A percentile compares a stretch with the other conserved stretches of the same genome.
Evolutionary conservation across 2,888 invertebrate species (phyloP).

Genomic region (Frankliniella intonsa): DNA sequence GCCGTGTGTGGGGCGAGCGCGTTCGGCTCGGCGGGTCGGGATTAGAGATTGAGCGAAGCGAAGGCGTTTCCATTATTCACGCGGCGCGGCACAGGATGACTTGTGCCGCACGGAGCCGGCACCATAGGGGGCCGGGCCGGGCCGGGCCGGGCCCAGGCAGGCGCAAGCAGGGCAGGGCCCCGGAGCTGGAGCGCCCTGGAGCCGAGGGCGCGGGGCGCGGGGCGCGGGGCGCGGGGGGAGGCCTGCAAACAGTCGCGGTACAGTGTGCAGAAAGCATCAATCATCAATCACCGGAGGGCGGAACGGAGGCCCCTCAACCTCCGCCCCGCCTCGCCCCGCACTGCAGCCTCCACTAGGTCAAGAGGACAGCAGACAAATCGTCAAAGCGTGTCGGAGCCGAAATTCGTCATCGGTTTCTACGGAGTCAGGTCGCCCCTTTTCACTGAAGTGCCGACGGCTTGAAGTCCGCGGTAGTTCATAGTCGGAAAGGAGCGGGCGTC

Average conservation of each 20-base stretch:
- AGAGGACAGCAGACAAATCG: neutral
- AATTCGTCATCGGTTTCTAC: neutral
- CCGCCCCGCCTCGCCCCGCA: no score
- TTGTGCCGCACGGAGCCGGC: neutral
- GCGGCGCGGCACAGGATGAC: neutral
- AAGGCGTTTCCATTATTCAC: neutral
- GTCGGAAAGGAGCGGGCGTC: no score
- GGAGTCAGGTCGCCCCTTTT: neutral
- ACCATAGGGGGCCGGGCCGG: no score
- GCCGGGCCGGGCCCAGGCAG: no score
- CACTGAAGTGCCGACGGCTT: no score
- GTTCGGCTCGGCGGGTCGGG: neutral
- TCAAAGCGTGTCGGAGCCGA: neutral
- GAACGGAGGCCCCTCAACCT: no score
- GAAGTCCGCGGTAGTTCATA: no score
- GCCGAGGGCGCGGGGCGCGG: neutral
- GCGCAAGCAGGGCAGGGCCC: no score
- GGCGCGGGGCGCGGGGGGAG: neutral
- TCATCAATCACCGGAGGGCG: neutral
- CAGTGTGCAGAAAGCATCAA: neutral
- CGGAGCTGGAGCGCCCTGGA: neutral
- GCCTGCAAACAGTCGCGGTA: conserved; percentile 6
- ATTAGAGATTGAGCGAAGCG: conserved; percentile 1
- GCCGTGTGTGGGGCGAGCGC: neutral
- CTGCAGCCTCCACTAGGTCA: neutral